phyloP scores from a whole-genome alignment of 2,113 vertebrate genomes.

The Odocoileus virginianus region DNA sequence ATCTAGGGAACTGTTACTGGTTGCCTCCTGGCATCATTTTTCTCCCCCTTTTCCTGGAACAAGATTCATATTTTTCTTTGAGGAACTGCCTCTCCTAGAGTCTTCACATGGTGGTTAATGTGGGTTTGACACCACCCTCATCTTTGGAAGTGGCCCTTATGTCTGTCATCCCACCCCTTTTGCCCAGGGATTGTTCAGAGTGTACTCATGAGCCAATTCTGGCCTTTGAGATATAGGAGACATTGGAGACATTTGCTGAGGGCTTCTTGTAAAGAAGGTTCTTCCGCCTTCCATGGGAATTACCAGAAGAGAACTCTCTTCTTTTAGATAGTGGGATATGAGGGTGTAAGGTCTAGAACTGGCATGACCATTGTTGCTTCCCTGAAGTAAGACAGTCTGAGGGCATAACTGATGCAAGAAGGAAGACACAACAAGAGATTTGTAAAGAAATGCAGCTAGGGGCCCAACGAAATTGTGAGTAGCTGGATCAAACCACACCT shows the following conservation, averaged over 20 bases:
- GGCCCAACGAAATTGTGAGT: neutral
- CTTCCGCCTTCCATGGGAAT: neutral
- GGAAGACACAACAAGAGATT: neutral
- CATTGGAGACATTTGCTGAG: neutral
- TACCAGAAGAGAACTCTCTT: neutral
- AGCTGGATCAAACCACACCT: neutral
- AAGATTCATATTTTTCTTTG: neutral
- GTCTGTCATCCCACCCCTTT: neutral
- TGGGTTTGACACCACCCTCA: neutral
- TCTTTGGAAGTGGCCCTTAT: neutral
- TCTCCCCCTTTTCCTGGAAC: neutral
- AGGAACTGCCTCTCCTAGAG: neutral
- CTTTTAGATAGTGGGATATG: neutral
- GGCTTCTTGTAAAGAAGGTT: neutral
- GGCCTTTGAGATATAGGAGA: neutral
- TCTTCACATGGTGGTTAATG: neutral
- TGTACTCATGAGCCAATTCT: neutral
- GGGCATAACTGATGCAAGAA: neutral
- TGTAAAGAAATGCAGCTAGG: neutral
- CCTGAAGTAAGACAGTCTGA: neutral
- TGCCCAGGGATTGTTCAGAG: neutral
- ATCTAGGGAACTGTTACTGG: fast-evolving
- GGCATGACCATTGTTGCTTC: neutral
- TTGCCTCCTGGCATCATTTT: neutral
- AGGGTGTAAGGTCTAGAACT: neutral